phyloP scores from a whole-genome alignment of 1,140 invertebrate species.

The Nasonia giraulti region DNA sequence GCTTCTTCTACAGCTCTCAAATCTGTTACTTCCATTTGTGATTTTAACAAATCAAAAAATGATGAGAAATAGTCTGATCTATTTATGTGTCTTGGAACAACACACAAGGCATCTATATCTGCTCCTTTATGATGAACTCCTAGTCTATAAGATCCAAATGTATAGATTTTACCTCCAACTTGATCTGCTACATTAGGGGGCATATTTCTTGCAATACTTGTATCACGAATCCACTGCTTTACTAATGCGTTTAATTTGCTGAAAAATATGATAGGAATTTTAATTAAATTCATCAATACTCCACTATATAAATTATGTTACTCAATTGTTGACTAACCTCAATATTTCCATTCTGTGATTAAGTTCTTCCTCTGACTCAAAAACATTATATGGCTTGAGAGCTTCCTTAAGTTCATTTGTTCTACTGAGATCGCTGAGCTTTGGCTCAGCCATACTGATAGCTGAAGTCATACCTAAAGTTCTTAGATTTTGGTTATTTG shows the following conservation, averaged over 20 bases:
- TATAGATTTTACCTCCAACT: slow-evolving; percentile 98
- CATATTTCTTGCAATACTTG: slow-evolving; percentile 92
- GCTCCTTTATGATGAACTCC: slow-evolving; percentile 97
- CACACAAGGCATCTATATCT: slow-evolving; percentile 99
- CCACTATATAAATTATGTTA: background rate
- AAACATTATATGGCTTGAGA: slow-evolving; percentile 91
- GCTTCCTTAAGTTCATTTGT: slow-evolving; percentile 89
- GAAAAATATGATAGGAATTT: slow-evolving; percentile 68
- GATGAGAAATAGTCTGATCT: slow-evolving; percentile 95
- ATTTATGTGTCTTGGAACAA: slow-evolving; percentile 96
- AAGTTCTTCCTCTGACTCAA: slow-evolving; percentile 93
- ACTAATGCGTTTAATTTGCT: slow-evolving; percentile 92
- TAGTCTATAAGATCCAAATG: slow-evolving; percentile 96
- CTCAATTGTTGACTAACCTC: slow-evolving; percentile 68
- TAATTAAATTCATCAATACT: slow-evolving; percentile 7
- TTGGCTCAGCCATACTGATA: slow-evolving; percentile 91
- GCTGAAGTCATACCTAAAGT: slow-evolving; percentile 94
- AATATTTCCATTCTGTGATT: slow-evolving; percentile 90
- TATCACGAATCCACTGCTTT: slow-evolving; percentile 93
- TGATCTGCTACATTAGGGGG: slow-evolving; percentile 88
- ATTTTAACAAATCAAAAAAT: slow-evolving; percentile 93
- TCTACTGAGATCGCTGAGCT: slow-evolving; percentile 87
- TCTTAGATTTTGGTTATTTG: slow-evolving; percentile 63
- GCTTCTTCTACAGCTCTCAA: slow-evolving; percentile 96
- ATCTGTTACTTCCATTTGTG: slow-evolving; percentile 90